Conservation (phyloP, 2,797 vertebrate species). For the Mus caroli region DNA sequence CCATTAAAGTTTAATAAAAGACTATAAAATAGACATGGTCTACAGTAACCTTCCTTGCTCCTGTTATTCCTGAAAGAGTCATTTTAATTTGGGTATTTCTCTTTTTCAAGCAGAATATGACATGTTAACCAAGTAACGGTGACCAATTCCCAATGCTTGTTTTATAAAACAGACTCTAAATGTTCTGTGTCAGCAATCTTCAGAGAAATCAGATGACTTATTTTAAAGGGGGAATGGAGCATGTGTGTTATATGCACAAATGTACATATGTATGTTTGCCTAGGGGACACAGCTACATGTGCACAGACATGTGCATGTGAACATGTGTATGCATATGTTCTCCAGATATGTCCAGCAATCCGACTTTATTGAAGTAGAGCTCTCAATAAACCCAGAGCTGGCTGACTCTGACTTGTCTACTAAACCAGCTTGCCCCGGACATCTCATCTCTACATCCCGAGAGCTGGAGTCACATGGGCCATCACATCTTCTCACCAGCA, state of each 20-base stretch:
- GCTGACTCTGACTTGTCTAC: background rate
- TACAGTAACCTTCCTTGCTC: conserved; percentile 13
- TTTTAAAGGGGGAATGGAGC: background rate
- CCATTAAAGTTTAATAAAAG: conserved; percentile 63
- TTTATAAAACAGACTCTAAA: conserved; percentile 16
- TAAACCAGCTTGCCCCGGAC: background rate
- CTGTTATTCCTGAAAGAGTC: conserved; percentile 51
- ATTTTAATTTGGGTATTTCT: conserved; percentile 24
- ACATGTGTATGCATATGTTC: background rate
- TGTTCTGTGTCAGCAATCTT: conserved; percentile 32
- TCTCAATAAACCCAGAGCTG: background rate
- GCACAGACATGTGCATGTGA: background rate
- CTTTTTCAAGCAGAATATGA: background rate
- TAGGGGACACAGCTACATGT: background rate
- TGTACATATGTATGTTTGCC: background rate
- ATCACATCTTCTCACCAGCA: background rate
- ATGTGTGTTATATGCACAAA: background rate
- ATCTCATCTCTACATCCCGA: background rate
- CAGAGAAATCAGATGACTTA: background rate
- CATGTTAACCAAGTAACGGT: conserved; percentile 43
- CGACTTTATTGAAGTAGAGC: background rate
- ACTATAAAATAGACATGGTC: conserved; percentile 32
- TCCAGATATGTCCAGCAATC: background rate
- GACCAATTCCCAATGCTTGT: conserved; percentile 13
- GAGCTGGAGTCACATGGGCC: background rate